Percentiles rank a stretch among this genome's conserved stretches.
Evolutionary conservation across 2,888 invertebrate genomes (phyloP).

Genomic region (Drosophila birchii): DNA sequence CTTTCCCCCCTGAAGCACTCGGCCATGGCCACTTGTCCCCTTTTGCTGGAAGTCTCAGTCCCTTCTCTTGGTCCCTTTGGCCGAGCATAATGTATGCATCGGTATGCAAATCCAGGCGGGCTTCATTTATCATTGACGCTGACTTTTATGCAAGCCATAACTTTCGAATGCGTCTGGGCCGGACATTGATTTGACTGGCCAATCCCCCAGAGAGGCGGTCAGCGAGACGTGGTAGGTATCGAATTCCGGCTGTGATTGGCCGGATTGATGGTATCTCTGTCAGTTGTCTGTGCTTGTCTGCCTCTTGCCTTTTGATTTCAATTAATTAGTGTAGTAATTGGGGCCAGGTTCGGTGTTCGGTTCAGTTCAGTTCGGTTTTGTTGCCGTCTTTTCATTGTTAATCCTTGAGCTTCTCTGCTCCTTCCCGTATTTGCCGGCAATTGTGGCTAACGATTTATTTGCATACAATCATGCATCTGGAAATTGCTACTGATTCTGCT

Average conservation of each 20-base stretch:
- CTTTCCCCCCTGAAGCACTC: conserved; percentile 17
- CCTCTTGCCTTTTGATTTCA: conserved; percentile 45
- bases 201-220: conserved; percentile 3
- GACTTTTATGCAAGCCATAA: conserved; percentile 69
- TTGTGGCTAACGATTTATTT: conserved; percentile 61
- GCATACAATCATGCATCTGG: conserved; percentile 67
- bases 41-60: background rate
- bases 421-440: conserved; percentile 25
- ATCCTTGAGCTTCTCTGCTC: conserved; percentile 1
- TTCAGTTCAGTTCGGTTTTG: background rate
- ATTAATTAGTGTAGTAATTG: conserved; percentile 70
- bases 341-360: conserved; percentile 36
- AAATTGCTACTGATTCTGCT: conserved; percentile 38
- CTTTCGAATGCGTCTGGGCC: conserved; percentile 33
- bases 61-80: conserved; percentile 11
- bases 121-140: conserved; percentile 68
- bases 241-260: conserved; percentile 51
- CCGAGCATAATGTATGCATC: conserved; percentile 32
- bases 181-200: conserved; percentile 67
- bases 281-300: conserved; percentile 15
- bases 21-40: conserved; percentile 17
- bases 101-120: conserved; percentile 55
- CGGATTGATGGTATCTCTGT: conserved; percentile 21
- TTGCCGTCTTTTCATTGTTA: conserved; percentile 15
- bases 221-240: background rate